Evolutionary conservation across 30 jellyfish, hydroid and myxozoan genomes (phyloP).

Genomic region (Pelagia noctiluca): DNA sequence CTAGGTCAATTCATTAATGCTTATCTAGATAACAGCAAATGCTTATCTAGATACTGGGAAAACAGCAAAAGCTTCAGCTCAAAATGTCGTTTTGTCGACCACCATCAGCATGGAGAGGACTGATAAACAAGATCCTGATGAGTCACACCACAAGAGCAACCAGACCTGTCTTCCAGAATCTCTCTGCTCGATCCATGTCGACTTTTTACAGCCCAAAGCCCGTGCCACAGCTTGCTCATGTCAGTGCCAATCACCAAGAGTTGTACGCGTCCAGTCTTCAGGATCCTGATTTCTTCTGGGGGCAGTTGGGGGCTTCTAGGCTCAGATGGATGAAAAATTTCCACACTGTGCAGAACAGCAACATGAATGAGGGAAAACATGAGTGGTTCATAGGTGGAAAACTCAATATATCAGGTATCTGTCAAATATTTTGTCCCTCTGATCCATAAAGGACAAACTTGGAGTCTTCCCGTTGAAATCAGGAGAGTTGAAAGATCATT

Average conservation of each 20-base stretch:
- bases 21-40: no score
- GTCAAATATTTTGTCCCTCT: background rate
- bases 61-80: no score
- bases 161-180: background rate
- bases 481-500: no score
- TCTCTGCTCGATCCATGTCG: conserved; percentile 46
- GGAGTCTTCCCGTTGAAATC: no score
- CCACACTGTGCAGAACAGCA: conserved; percentile 72
- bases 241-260: conserved; percentile 66
- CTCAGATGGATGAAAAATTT: conserved; percentile 81
- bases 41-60: no score
- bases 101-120: conserved; percentile 7
- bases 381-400: conserved; percentile 93
- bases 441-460: no score
- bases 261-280: conserved; percentile 71
- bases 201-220: conserved; percentile 67
- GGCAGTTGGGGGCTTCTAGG: conserved; percentile 77
- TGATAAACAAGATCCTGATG: background rate
- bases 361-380: conserved; percentile 74
- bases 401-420: conserved; percentile 85
- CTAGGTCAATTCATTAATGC: no score
- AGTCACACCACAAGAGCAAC: background rate
- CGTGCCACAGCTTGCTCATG: conserved; percentile 52
- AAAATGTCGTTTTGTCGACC: conserved; percentile 4
- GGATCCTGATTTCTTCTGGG: conserved; percentile 87